These are phyloP conservation scores for Setophaga coronata DNA, from an alignment of 2,113 vertebrate species.

Conservation along the genomic window DNA sequence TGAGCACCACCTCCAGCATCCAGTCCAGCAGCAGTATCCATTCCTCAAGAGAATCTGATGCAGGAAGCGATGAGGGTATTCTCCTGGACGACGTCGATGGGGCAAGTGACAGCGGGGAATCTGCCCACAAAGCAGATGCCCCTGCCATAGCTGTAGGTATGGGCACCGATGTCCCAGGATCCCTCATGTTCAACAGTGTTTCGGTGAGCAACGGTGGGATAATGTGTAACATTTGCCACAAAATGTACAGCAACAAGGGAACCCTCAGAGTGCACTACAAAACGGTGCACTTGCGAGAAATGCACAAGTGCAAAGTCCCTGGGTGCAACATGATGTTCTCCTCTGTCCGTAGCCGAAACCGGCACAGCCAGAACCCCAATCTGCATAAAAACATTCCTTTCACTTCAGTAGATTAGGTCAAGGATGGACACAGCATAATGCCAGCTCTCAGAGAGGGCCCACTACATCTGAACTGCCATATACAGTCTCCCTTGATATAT, in stretches of 20 bases:
- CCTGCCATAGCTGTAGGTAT: slow-evolving; percentile 73
- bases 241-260: slow-evolving; percentile 99
- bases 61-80: slow-evolving; percentile 96
- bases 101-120: slow-evolving; percentile 90
- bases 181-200: slow-evolving; percentile 84
- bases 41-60: slow-evolving; percentile 94
- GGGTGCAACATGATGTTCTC: slow-evolving; percentile 99
- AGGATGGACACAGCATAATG: slow-evolving; percentile 68
- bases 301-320: slow-evolving; percentile 98
- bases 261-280: slow-evolving; percentile 98
- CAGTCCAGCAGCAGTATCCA: slow-evolving; percentile 96
- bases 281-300: slow-evolving; percentile 97
- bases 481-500: slow-evolving; percentile 60
- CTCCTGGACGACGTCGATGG: slow-evolving; percentile 94
- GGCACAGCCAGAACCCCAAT: slow-evolving; percentile 99
- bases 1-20: slow-evolving; percentile 95
- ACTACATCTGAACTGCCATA: slow-evolving; percentile 74
- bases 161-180: slow-evolving; percentile 74
- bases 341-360: slow-evolving; percentile 96
- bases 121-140: slow-evolving; percentile 76
- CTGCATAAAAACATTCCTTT: slow-evolving; percentile 98
- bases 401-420: slow-evolving; percentile 83
- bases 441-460: slow-evolving; percentile 76
- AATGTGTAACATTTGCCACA: slow-evolving; percentile 98
- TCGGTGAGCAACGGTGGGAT: slow-evolving; percentile 86